Evolutionary conservation across 2,797 vertebrate species (phyloP).

Genomic region (Rhadinocentrus ornatus): DNA sequence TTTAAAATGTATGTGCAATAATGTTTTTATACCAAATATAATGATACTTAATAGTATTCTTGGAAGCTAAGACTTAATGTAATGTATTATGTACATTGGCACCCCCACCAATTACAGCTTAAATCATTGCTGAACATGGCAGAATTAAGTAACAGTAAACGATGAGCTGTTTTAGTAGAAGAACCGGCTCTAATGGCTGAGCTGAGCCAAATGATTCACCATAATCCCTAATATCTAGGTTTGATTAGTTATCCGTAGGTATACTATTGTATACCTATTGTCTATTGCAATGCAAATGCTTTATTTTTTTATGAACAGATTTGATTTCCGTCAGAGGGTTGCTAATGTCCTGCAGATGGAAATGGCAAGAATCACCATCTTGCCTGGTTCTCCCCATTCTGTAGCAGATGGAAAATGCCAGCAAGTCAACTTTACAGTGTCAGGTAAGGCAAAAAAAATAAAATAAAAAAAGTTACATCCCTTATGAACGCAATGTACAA

Average conservation of each 20-base stretch:
- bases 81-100: neutral
- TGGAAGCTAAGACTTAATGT: neutral
- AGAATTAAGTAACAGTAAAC: neutral
- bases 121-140: no score
- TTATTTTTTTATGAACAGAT: slow-evolving; percentile 56
- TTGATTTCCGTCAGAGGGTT: slow-evolving; percentile 79
- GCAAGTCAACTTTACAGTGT: slow-evolving; percentile 74
- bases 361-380: slow-evolving; percentile 73
- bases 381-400: slow-evolving; percentile 56
- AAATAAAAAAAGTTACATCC: neutral
- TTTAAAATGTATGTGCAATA: neutral
- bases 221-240: neutral
- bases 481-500: neutral
- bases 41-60: neutral
- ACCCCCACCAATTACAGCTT: neutral
- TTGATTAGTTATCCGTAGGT: neutral
- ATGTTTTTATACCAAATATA: neutral
- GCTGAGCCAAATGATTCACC: neutral
- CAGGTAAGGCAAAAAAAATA: slow-evolving; percentile 72
- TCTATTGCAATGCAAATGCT: neutral
- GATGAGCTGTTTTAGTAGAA: neutral
- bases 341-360: slow-evolving; percentile 61
- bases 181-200: neutral
- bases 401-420: slow-evolving; percentile 61
- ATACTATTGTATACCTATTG: no score